A percentile compares a stretch with the other conserved stretches of the same genome.
Conservation (phyloP, 2,797 vertebrate genomes). For the Lepus oiostolus region DNA sequence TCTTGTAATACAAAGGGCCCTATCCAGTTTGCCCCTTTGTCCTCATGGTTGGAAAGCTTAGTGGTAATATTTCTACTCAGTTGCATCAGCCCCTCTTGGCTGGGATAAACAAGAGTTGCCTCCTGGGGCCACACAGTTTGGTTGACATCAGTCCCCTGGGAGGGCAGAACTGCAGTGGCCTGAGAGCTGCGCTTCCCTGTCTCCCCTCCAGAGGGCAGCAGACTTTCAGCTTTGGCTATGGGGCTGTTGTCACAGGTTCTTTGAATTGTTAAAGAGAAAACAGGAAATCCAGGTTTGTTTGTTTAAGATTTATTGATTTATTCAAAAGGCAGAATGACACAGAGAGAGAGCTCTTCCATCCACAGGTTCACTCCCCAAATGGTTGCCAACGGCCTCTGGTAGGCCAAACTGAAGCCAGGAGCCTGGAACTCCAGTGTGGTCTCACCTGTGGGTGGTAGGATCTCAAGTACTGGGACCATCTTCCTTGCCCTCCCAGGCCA, state of each 20-base stretch:
- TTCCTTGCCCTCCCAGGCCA: too few relatives aligned
- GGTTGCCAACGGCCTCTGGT: too few relatives aligned
- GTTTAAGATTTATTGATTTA: too few relatives aligned
- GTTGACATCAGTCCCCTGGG: not conserved
- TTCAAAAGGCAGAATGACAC: too few relatives aligned
- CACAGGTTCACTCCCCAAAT: too few relatives aligned
- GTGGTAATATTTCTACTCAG: not conserved
- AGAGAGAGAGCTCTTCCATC: too few relatives aligned
- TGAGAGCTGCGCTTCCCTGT: not conserved
- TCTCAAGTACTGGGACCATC: too few relatives aligned
- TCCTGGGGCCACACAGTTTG: too few relatives aligned
- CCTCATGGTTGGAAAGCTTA: not conserved
- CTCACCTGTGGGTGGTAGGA: too few relatives aligned
- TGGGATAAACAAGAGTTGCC: not conserved
- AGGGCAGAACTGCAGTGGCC: rapidly evolving
- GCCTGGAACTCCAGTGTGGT: too few relatives aligned
- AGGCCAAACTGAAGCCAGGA: too few relatives aligned
- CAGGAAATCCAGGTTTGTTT: not conserved
- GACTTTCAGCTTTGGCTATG: not conserved
- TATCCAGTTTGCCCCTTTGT: not conserved
- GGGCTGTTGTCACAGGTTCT: not conserved
- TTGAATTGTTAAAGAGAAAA: conserved; percentile 8
- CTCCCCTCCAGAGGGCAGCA: conserved; percentile 28
- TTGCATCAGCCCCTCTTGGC: not conserved
- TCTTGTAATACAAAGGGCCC: not conserved